Conservation (phyloP, 2,797 vertebrate genomes). For the Chrosomus eos region DNA sequence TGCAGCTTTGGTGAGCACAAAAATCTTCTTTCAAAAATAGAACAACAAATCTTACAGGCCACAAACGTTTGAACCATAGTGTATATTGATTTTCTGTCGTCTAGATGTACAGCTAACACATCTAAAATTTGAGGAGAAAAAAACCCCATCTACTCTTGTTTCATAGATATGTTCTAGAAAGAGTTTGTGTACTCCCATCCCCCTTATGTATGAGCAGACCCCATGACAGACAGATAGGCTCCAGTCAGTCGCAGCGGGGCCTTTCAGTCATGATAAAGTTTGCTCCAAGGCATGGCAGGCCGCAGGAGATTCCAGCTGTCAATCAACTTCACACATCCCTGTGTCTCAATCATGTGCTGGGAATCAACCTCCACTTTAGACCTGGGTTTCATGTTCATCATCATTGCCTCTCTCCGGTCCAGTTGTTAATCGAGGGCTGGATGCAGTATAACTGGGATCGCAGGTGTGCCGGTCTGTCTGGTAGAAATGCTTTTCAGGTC, state of each 20-base stretch:
- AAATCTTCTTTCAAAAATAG: neutral
- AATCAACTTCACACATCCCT: conserved; percentile 46
- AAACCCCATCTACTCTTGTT: neutral
- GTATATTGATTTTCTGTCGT: neutral
- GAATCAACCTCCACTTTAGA: conserved; percentile 33
- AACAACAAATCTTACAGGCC: neutral
- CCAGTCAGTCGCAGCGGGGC: conserved; percentile 60
- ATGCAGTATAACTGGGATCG: conserved; percentile 29
- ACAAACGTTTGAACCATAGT: neutral
- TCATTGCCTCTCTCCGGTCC: neutral
- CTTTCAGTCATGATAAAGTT: conserved; percentile 63
- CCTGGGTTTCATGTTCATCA: conserved; percentile 40
- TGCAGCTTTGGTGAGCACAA: neutral
- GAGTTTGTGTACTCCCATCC: conserved; percentile 20
- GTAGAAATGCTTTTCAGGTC: conserved; percentile 36
- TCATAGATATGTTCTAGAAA: conserved; percentile 23
- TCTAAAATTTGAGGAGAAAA: neutral
- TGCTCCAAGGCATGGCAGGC: conserved; percentile 57
- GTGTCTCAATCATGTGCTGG: conserved; percentile 20
- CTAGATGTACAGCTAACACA: neutral
- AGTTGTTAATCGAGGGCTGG: conserved; percentile 42
- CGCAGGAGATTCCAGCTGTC: conserved; percentile 63
- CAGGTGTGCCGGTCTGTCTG: conserved; percentile 49
- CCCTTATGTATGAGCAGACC: conserved; percentile 69
- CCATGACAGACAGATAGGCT: conserved; percentile 62